Base-by-base conservation (phyloP, 2,888 invertebrate genomes). In the Hypsopygia costalis region DNA sequence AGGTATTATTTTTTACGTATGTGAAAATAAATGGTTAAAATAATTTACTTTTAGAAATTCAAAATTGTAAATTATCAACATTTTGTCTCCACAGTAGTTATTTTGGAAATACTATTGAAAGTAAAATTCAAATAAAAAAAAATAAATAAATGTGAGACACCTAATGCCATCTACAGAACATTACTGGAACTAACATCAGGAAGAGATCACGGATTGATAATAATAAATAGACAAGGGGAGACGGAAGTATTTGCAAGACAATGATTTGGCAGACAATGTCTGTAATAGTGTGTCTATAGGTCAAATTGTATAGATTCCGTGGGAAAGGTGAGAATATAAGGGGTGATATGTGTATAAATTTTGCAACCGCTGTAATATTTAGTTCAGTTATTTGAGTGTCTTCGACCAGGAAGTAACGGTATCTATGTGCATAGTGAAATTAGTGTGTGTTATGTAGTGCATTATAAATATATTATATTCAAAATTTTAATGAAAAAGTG, bases 271-370 rank as follows among this genome's bases (percentile, higher is more conserved):
- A 72, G 67, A 85, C 81, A 85, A 85, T 80, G 56, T 34, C 51
- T 51, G 44, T 54, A 21, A 41, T 37, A 55, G 54, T 51, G 54
- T 51, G 43, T 54, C 33, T 16, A 6, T 33, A 69, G 82, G 78
- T 83, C 80, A 83, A 66, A 81, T 77, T 71, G 69, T 69, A 74
- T 57, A 44, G 55, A 51, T 48, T 49, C 58, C 75, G 73, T 82
- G 80, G 68, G 81, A 85, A 80, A 59, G 48, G 52, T 36, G 47
- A 61, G 55, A 65, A 60, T 53, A 46, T 51, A 16, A 54, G 71
- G 83, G 86, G 81, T 75, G 79, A 71, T 71, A 57, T 51, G 57
- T 57, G 66, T 86, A 85, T 85, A 87, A 62, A 83, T 67, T 75
- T 74, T 68, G 62, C 55, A 59, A 43, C 45, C 55, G 45, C 53